Conservation (phyloP, 2,113 vertebrate species). For the Romanogobio albipinnatus region DNA sequence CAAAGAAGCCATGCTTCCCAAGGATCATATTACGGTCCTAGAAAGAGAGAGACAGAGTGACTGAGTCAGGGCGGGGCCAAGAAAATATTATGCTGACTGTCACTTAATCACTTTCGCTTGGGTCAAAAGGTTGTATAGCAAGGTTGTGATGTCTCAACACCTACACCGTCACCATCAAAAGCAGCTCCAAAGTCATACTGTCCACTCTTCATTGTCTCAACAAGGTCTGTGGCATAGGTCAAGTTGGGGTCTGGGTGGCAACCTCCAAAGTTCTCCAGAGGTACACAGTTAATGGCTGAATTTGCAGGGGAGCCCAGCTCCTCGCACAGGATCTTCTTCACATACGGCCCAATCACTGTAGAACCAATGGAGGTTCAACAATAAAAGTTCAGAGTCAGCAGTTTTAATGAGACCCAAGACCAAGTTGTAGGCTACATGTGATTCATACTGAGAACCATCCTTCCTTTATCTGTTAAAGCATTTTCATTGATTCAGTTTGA, state of each 20-base stretch:
- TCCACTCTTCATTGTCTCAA: slow-evolving; percentile 90
- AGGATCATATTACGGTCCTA: slow-evolving; percentile 97
- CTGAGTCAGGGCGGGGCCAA: not conserved
- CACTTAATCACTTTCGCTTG: not conserved
- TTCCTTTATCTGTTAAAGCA: not conserved
- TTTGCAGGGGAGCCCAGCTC: slow-evolving; percentile 92
- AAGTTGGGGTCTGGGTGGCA: slow-evolving; percentile 91
- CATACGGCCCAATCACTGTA: slow-evolving; percentile 90
- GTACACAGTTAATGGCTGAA: slow-evolving; percentile 92
- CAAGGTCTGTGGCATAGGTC: slow-evolving; percentile 86
- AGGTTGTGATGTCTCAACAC: slow-evolving; percentile 39
- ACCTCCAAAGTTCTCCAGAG: slow-evolving; percentile 93
- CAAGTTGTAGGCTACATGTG: no score
- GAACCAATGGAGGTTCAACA: slow-evolving; percentile 23
- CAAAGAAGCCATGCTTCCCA: slow-evolving; percentile 92
- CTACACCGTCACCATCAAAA: slow-evolving; percentile 94
- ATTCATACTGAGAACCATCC: no score
- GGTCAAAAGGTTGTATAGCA: not conserved
- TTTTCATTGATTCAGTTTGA: not conserved
- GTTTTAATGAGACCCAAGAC: no score
- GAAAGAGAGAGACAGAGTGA: slow-evolving; percentile 27
- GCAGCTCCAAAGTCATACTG: slow-evolving; percentile 93
- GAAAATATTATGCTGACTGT: not conserved
- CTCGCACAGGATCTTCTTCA: slow-evolving; percentile 92
- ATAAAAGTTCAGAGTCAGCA: no score